Conservation (phyloP, 2,797 vertebrate species). For the Leptoclinus maculatus region DNA sequence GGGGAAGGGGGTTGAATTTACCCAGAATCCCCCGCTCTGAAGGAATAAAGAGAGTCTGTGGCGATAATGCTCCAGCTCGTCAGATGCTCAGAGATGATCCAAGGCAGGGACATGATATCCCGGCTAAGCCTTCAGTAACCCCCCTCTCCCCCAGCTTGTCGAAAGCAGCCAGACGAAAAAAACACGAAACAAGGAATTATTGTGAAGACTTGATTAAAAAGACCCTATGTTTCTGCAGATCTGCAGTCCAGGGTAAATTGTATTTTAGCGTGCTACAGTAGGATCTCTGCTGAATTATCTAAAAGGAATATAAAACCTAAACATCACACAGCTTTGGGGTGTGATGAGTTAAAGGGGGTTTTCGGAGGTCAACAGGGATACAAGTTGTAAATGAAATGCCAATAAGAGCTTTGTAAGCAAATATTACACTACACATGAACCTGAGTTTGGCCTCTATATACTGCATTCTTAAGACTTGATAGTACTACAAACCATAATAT, state of each 20-base stretch:
- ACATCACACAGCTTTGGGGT: constrained; percentile 22
- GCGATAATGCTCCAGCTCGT: constrained; percentile 74
- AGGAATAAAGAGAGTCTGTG: constrained; percentile 71
- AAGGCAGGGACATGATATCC: constrained; percentile 80
- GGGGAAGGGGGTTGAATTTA: constrained; percentile 56
- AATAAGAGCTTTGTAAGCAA: constrained; percentile 57
- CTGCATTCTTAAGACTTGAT: constrained; percentile 38
- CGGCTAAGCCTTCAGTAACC: constrained; percentile 72
- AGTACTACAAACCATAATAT: constrained; percentile 30
- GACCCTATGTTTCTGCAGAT: constrained; percentile 50
- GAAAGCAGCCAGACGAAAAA: constrained; percentile 59
- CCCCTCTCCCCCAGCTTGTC: constrained; percentile 38
- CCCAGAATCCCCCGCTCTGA: constrained; percentile 67
- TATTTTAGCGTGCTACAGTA: constrained; percentile 34
- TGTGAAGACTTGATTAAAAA: constrained; percentile 69
- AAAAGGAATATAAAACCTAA: constrained; percentile 21
- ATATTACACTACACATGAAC: constrained; percentile 36
- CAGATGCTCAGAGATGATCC: constrained; percentile 80
- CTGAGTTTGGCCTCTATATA: constrained; percentile 15
- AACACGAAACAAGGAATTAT: constrained; percentile 64
- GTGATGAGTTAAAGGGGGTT: constrained; percentile 41
- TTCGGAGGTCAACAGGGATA: constrained; percentile 35
- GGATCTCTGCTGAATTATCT: constrained; percentile 21
- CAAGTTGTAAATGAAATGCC: constrained; percentile 51
- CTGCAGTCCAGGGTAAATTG: constrained; percentile 37